Evolutionary conservation across 2,113 vertebrate species (phyloP), one percentile per base, ranked within the genome.

Genomic region (Thalassarche chlororhynchos): DNA sequence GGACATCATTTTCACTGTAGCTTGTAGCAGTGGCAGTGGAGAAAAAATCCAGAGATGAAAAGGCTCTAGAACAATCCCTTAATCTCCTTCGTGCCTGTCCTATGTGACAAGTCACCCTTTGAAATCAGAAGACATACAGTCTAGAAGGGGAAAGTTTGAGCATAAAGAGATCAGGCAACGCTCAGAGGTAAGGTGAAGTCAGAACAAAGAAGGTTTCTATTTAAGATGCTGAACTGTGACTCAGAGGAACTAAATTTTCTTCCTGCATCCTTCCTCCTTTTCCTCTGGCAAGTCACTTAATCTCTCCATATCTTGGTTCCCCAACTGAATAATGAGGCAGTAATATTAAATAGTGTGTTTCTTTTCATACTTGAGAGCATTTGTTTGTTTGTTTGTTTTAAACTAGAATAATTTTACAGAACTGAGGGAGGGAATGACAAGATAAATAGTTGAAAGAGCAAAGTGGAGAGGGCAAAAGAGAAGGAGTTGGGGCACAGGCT

Each of bases 231-330:
- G 82, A 90, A 86, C 76, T 81, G 85, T 55, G 89, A 90, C 90
- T 94, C 90, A 87, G 49, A 95, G 91, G 74, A 96, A 62, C 60
- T 87, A 78, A 58, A 87, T 96, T 93, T 95, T 87, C 87, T 92
- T 80, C 46, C 71, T 77, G 32, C 24, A 2, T 80, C 93, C 42
- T 91, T 94, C 82, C 20, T 94, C 54, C 55, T 87, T 95, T 96
- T 94, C 93, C 89, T 95, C 75, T 86, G 78, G 70, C 65, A 93
- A 95, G 54, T 91, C 70, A 85, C 28, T 90, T 93, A 84, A 85
- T 87, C 47, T 72, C 44, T 88, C 47, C 2, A 1, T 57, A 52
- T 84, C 81, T 91, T 8, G 0, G 14, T 83, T 79, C 19, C 78
- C 34, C 31, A 80, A n/a, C 25, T 54, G 54, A 85, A 83, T 93